phyloP scores from a whole-genome alignment of 2,888 invertebrate species.

The Hirtodrosophila trivittata region DNA sequence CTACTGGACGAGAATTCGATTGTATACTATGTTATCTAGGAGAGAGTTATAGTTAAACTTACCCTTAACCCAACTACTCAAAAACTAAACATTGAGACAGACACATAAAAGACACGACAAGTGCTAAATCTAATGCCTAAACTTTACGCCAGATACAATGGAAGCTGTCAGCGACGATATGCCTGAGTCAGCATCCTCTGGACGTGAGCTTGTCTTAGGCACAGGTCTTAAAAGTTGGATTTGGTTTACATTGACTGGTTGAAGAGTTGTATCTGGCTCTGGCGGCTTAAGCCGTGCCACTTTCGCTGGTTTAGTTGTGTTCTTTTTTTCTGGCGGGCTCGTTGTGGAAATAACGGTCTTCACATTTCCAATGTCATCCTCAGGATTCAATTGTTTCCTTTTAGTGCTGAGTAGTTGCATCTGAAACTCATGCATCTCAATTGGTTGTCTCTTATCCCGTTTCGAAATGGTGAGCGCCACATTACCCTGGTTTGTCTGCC shows the following conservation, averaged over 20 bases:
- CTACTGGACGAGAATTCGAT: slow-evolving; percentile 22
- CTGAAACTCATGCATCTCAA: slow-evolving; percentile 61
- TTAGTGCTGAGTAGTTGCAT: slow-evolving; percentile 70
- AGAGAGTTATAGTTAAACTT: neutral
- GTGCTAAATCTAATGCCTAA: slow-evolving; percentile 8
- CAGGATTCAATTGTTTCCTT: slow-evolving; percentile 74
- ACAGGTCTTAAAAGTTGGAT: slow-evolving; percentile 56
- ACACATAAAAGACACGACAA: slow-evolving; percentile 25
- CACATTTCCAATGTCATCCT: slow-evolving; percentile 81
- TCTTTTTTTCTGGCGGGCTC: neutral
- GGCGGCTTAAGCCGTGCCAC: slow-evolving; percentile 6
- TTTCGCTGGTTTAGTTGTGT: neutral
- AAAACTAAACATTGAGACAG: slow-evolving; percentile 30
- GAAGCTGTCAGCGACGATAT: slow-evolving; percentile 65
- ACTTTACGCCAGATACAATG: slow-evolving; percentile 14
- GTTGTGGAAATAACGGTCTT: neutral
- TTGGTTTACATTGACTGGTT: slow-evolving; percentile 41
- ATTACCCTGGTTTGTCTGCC: slow-evolving; percentile 78
- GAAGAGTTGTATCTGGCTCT: neutral
- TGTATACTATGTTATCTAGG: slow-evolving; percentile 11
- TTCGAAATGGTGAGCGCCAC: slow-evolving; percentile 57
- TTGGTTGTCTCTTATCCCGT: slow-evolving; percentile 59
- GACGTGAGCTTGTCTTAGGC: slow-evolving; percentile 44
- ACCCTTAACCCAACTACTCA: slow-evolving; percentile 4
- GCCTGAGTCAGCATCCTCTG: slow-evolving; percentile 58